phyloP scores from a whole-genome alignment of 2,113 vertebrate genomes.

The Pholis gunnellus region DNA sequence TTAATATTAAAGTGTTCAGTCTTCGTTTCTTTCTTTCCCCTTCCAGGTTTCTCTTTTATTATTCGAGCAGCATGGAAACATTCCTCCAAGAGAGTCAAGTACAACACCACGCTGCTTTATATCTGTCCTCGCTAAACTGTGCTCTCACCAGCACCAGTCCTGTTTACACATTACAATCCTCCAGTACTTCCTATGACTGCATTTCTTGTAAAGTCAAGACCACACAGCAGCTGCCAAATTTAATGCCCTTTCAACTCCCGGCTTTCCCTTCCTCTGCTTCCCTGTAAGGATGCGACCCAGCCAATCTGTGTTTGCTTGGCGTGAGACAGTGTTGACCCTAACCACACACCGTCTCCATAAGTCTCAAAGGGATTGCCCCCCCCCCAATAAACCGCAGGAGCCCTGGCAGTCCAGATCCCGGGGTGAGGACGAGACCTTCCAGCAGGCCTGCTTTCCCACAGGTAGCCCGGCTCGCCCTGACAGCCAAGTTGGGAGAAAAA shows the following conservation, averaged over 20 bases:
- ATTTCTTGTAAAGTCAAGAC: conserved; percentile 71
- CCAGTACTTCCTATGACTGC: conserved; percentile 69
- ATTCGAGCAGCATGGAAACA: conserved; percentile 48
- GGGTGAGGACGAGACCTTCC: conserved; percentile 57
- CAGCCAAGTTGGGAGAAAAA: conserved; percentile 68
- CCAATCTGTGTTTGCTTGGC: conserved; percentile 64
- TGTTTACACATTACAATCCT: conserved; percentile 70
- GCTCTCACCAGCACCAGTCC: conserved; percentile 53
- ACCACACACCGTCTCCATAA: conserved; percentile 49
- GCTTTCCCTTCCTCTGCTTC: conserved; percentile 46
- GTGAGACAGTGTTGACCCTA: conserved; percentile 69
- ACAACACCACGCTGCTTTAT: conserved; percentile 46
- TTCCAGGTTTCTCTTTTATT: conserved; percentile 41
- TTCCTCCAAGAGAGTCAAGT: conserved; percentile 45
- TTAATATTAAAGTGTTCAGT: conserved; percentile 30
- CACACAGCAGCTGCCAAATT: conserved; percentile 64
- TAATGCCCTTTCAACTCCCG: conserved; percentile 35
- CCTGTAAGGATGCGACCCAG: conserved; percentile 45
- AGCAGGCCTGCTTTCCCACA: conserved; percentile 73
- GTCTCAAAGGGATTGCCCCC: conserved; percentile 62
- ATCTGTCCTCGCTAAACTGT: conserved; percentile 47
- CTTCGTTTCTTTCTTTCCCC: conserved; percentile 33
- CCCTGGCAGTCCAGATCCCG: conserved; percentile 38
- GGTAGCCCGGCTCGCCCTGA: conserved; percentile 64
- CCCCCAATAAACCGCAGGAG: conserved; percentile 70